phyloP scores from a whole-genome alignment of 2,797 vertebrate species.

The Ptychobarbus kaznakovi region DNA sequence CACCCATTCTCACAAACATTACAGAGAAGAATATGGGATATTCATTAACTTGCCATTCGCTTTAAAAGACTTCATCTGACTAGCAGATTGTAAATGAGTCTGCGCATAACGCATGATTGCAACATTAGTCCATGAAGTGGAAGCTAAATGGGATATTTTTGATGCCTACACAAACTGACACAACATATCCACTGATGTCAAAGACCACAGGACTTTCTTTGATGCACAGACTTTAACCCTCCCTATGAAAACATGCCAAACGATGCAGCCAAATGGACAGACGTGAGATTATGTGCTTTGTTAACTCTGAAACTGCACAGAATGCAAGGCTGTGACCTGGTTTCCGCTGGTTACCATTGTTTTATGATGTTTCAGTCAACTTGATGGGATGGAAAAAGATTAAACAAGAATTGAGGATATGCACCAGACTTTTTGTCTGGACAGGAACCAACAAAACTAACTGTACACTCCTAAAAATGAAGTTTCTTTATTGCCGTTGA shows the following conservation, averaged over 20 bases:
- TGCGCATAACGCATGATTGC: slow-evolving; percentile 53
- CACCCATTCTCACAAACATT: background rate
- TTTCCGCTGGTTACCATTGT: slow-evolving; percentile 66
- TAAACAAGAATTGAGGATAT: slow-evolving; percentile 68
- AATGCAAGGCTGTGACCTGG: slow-evolving; percentile 63
- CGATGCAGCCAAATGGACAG: slow-evolving; percentile 54
- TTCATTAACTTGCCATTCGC: slow-evolving; percentile 12
- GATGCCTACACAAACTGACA: slow-evolving; percentile 57
- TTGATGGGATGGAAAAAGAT: slow-evolving; percentile 80
- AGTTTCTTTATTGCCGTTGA: background rate
- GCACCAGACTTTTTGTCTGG: slow-evolving; percentile 37
- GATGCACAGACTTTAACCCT: slow-evolving; percentile 69
- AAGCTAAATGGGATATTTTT: slow-evolving; percentile 51
- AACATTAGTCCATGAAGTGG: slow-evolving; percentile 47
- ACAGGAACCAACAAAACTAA: slow-evolving; percentile 19
- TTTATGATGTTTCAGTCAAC: slow-evolving; percentile 71
- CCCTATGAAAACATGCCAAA: slow-evolving; percentile 71
- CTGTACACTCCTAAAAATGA: slow-evolving; percentile 1
- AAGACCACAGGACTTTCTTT: slow-evolving; percentile 66
- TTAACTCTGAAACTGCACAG: slow-evolving; percentile 49
- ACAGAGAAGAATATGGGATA: background rate
- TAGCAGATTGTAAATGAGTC: slow-evolving; percentile 9
- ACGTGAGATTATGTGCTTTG: slow-evolving; percentile 50
- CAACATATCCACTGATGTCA: slow-evolving; percentile 46
- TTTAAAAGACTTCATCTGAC: background rate